Percentiles rank a stretch among this genome's conserved stretches.
Conservation (phyloP, 2,113 vertebrate genomes). For the Cyprinus carpio region DNA sequence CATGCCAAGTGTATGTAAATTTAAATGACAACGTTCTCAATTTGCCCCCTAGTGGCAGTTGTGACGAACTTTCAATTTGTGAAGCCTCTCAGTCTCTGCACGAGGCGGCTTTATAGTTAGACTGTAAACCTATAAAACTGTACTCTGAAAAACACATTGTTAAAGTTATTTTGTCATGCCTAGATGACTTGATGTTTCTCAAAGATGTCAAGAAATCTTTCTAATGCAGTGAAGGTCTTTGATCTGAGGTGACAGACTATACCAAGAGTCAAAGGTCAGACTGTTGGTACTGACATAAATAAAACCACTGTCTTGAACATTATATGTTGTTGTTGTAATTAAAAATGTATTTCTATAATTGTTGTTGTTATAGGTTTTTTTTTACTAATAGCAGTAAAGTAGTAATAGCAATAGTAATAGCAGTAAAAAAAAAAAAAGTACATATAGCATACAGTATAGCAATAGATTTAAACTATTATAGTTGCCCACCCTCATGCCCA, state of each 20-base stretch:
- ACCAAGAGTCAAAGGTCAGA: background rate
- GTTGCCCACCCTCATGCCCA: background rate
- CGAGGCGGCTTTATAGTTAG: background rate
- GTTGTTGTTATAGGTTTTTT: background rate
- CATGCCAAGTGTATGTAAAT: background rate
- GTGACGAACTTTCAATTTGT: background rate
- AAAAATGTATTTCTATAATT: background rate
- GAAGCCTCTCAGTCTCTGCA: background rate
- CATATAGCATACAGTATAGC: background rate
- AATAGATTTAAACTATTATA: background rate
- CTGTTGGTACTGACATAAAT: background rate
- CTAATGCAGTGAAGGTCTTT: background rate
- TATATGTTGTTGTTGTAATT: background rate
- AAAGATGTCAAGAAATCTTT: background rate
- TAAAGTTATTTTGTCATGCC: background rate
- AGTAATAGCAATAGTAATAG: background rate
- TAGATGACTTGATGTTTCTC: background rate
- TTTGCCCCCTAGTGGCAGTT: conserved; percentile 14
- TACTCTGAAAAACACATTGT: background rate
- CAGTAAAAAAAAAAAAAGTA: background rate
- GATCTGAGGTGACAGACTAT: background rate
- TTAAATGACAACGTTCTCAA: background rate
- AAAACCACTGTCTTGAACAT: background rate
- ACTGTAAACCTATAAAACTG: conserved; percentile 6
- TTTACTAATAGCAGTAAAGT: background rate